phyloP scores from a whole-genome alignment of 37 sponge, comb jelly and placozoan genomes.

The Geodia barretti region DNA sequence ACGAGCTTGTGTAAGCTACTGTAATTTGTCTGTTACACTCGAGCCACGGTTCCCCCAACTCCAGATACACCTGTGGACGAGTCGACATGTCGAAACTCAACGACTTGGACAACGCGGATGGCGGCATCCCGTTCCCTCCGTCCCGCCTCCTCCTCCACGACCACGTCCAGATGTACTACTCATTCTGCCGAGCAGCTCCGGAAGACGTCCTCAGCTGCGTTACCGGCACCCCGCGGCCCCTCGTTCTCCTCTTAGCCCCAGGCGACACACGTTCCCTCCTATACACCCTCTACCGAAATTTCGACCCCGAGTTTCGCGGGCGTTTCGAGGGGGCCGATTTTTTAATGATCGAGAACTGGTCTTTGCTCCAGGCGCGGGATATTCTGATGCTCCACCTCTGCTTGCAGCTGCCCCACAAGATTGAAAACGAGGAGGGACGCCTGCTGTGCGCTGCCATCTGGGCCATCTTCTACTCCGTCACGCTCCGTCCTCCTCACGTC shows the following conservation, averaged over 20 bases:
- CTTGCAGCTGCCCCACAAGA: neutral
- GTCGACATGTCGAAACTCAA: no score
- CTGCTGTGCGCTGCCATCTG: neutral
- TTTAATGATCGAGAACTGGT: neutral
- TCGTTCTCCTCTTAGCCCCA: neutral
- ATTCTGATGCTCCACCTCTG: neutral
- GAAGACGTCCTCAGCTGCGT: neutral
- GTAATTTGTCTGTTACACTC: no score
- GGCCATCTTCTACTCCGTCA: neutral
- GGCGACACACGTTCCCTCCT: neutral
- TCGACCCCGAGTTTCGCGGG: neutral
- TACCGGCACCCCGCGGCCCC: neutral
- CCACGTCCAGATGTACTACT: neutral
- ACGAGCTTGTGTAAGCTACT: no score
- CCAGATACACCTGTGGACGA: no score
- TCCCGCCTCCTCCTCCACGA: neutral
- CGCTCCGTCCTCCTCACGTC: neutral
- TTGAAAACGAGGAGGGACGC: neutral
- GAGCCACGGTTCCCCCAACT: no score
- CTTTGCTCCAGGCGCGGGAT: neutral
- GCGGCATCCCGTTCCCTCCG: neutral
- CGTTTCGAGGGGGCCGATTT: neutral
- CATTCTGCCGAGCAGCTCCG: neutral
- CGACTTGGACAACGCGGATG: neutral
- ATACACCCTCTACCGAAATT: neutral